These are phyloP conservation scores for Meleagris gallopavo DNA, from an alignment of 2,113 vertebrate genomes.

Conservation along the genomic window DNA sequence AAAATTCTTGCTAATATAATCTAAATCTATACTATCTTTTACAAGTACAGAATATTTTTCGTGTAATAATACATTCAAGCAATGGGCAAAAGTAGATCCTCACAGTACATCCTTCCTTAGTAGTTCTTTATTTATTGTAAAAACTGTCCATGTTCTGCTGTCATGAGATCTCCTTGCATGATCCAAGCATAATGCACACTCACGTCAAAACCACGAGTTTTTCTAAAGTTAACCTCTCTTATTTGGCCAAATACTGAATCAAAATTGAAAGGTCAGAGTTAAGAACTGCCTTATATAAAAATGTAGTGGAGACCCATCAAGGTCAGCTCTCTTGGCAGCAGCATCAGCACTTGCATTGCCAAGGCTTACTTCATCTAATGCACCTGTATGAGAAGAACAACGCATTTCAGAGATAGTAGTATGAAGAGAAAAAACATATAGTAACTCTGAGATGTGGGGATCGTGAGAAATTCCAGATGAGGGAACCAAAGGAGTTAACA, in stretches of 20 bases:
- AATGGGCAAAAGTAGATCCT: not conserved
- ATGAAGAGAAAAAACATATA: not conserved
- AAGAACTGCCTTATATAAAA: not conserved
- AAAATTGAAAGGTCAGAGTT: rapidly evolving
- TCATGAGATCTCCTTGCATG: not conserved
- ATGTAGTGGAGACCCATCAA: not conserved
- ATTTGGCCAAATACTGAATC: not conserved
- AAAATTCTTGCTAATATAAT: not conserved
- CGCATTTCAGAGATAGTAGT: not conserved
- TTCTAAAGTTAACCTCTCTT: not conserved
- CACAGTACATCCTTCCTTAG: not conserved
- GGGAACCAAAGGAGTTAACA: not conserved
- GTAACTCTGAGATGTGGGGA: not conserved
- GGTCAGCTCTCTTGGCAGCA: not conserved
- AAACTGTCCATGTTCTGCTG: not conserved
- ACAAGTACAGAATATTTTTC: not conserved
- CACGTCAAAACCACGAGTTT: not conserved
- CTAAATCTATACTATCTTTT: not conserved
- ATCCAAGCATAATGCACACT: not conserved
- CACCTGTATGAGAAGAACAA: not conserved
- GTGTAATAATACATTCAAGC: not conserved
- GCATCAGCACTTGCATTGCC: not conserved
- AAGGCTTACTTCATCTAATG: slow-evolving; percentile 41
- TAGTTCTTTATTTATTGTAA: not conserved
- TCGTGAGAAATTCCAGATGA: not conserved